phyloP scores from a whole-genome alignment of 1,140 invertebrate genomes.

The Tetragonula clypearis region DNA sequence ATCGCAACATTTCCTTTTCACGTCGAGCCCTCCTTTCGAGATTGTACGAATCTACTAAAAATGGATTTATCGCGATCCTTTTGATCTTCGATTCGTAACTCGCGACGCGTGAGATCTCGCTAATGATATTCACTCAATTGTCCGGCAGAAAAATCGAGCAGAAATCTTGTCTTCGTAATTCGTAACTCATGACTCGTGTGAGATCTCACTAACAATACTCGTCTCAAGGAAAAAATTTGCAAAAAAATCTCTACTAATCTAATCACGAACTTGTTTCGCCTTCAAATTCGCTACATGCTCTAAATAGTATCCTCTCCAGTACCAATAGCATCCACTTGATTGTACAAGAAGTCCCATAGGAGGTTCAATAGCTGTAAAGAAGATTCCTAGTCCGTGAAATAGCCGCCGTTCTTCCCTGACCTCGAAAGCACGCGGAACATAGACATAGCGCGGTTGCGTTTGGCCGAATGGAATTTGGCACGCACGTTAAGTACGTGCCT shows the following conservation, averaged over 20 bases:
- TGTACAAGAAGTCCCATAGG: neutral
- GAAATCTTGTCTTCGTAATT: neutral
- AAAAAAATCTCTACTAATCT: too few relatives aligned
- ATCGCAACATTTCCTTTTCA: neutral
- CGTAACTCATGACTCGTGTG: neutral
- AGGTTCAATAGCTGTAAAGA: neutral
- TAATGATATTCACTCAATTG: neutral
- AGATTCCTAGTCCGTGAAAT: slow-evolving; percentile 40
- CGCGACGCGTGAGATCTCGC: neutral
- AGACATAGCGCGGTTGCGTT: slow-evolving; percentile 36
- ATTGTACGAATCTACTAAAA: neutral
- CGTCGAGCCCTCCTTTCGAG: neutral
- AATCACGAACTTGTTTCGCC: too few relatives aligned
- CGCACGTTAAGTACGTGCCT: neutral
- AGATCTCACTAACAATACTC: neutral
- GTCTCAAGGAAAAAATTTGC: too few relatives aligned
- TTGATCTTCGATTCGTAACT: neutral
- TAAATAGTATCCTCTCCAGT: too few relatives aligned
- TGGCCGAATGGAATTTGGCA: slow-evolving; percentile 62
- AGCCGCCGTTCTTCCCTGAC: slow-evolving; percentile 63
- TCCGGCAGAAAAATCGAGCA: too few relatives aligned
- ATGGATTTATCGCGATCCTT: neutral
- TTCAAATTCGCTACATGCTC: too few relatives aligned
- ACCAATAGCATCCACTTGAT: too few relatives aligned
- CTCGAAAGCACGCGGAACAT: slow-evolving; percentile 56